A percentile compares a stretch with the other conserved stretches of the same genome.
Evolutionary conservation across 1,140 invertebrate species (phyloP).

Genomic region (Pemphigus obesinymphae): DNA sequence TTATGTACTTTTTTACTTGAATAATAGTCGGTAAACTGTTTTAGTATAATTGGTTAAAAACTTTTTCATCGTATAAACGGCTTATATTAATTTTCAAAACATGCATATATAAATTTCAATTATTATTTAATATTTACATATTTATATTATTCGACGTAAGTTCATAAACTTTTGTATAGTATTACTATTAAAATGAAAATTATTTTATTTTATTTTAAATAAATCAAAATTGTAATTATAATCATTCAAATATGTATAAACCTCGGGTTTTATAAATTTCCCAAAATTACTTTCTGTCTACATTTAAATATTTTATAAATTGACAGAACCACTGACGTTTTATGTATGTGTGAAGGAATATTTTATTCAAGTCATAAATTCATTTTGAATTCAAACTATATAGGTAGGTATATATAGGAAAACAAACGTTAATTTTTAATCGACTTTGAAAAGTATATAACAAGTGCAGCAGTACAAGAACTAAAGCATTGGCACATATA

Average conservation of each 20-base stretch:
- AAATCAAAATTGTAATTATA: not conserved
- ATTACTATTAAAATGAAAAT: not conserved
- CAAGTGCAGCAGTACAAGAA: too few relatives aligned
- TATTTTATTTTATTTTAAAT: not conserved
- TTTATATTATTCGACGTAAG: not conserved
- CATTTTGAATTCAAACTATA: too few relatives aligned
- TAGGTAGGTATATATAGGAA: too few relatives aligned
- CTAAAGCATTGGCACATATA: too few relatives aligned
- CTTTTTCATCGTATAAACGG: too few relatives aligned
- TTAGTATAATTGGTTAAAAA: too few relatives aligned
- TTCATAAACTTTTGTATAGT: not conserved
- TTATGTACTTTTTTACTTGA: too few relatives aligned
- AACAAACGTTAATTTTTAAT: too few relatives aligned
- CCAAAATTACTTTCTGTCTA: not conserved
- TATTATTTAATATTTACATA: not conserved
- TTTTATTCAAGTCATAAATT: not conserved
- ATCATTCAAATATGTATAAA: not conserved
- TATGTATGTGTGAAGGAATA: not conserved
- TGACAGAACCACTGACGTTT: not conserved
- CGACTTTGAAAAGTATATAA: too few relatives aligned
- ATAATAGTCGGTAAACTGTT: too few relatives aligned
- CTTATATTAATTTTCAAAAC: too few relatives aligned
- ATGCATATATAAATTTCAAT: not conserved
- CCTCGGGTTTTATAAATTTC: not conserved
- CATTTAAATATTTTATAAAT: not conserved